Conservation (phyloP, 2,113 vertebrate species). For the Pollachius pollachius region DNA sequence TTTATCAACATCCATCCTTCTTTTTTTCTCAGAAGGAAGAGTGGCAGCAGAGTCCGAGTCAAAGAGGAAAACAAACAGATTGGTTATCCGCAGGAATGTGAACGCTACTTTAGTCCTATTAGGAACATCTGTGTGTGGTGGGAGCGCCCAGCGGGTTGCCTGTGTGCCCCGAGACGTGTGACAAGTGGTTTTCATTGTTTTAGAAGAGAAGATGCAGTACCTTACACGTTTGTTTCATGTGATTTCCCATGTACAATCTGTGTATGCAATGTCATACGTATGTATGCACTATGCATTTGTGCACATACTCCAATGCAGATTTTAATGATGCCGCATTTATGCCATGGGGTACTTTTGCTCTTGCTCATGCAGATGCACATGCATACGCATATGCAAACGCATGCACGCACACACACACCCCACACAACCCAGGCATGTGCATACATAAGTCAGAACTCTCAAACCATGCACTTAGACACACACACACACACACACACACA, state of each 20-base stretch:
- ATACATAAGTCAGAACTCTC: too few species aligned
- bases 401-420: slow-evolving; percentile 3
- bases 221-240: slow-evolving; percentile 30
- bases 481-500: too few species aligned
- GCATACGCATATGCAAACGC: not conserved
- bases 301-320: too few species aligned
- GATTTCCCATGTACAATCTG: slow-evolving; percentile 15
- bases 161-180: slow-evolving; percentile 57
- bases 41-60: slow-evolving; percentile 55
- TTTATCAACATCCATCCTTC: slow-evolving; percentile 38
- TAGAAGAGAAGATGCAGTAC: slow-evolving; percentile 37
- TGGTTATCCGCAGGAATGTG: slow-evolving; percentile 73
- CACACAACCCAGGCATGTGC: slow-evolving; percentile 22
- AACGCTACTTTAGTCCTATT: slow-evolving; percentile 69
- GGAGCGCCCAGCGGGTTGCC: slow-evolving; percentile 61
- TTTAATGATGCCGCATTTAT: too few species aligned
- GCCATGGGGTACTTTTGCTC: not conserved
- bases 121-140: slow-evolving; percentile 72
- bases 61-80: slow-evolving; percentile 68
- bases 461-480: not conserved
- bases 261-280: too few species aligned
- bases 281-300: too few species aligned
- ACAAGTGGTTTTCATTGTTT: slow-evolving; percentile 63
- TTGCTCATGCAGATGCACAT: not conserved
- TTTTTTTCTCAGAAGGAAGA: slow-evolving; percentile 68